These are phyloP conservation scores for Aegypius monachus DNA, from an alignment of 2,113 vertebrate genomes.

Conservation along the genomic window DNA sequence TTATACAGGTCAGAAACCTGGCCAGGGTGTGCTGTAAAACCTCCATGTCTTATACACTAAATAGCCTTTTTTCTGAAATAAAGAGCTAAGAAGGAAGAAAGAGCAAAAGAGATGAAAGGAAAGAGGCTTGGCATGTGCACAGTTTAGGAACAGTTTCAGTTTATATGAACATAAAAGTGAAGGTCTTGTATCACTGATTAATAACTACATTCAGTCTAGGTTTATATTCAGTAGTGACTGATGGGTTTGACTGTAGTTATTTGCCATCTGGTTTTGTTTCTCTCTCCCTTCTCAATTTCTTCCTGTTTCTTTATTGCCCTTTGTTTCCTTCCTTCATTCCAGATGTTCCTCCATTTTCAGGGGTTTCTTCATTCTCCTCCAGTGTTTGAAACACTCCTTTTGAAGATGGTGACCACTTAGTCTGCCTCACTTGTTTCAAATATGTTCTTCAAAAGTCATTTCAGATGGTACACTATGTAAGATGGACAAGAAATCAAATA, in stretches of 20 bases:
- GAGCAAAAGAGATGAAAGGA: background rate
- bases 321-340: background rate
- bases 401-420: background rate
- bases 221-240: background rate
- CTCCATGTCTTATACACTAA: background rate
- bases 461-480: fast-evolving
- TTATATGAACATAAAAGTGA: background rate
- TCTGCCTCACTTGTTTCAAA: background rate
- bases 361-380: background rate
- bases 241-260: background rate
- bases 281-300: background rate
- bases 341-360: background rate
- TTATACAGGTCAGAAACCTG: background rate
- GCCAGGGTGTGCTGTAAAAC: background rate
- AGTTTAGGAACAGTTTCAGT: background rate
- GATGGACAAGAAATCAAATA: background rate
- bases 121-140: fast-evolving
- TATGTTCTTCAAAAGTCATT: background rate
- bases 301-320: background rate
- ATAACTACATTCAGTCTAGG: background rate
- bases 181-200: background rate
- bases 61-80: background rate
- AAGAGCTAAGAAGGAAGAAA: background rate
- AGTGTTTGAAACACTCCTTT: background rate
- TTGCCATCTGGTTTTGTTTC: background rate